Base-by-base conservation (phyloP, 2,113 vertebrate genomes). In the Phycodurus eques region DNA sequence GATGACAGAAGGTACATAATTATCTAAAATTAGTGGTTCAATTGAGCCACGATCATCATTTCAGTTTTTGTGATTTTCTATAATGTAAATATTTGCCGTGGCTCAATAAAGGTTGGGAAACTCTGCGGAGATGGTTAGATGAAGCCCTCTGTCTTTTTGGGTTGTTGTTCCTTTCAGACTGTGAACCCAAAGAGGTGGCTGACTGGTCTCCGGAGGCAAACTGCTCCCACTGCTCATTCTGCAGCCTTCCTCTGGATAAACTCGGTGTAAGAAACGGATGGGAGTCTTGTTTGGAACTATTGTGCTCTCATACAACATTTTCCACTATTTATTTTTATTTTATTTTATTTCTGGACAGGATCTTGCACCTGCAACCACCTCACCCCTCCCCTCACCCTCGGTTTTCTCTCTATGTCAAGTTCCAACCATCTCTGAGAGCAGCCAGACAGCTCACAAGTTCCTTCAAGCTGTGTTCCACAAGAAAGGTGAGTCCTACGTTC, bases 381-480 rank as follows among this genome's bases (percentile, higher is more conserved):
- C 95, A 80, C 94, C 94, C 90, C 95, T 96, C 92, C 96, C 95
- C 88, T 95, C 95, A 68, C 94, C 95, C 89, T 95, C 95, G 72
- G 96, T 96, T 92, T 95, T 94, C 89, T 92, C 95, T 80, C 94
- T 95, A 93, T 94, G 94, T 95, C 96, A 95, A 93, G 95, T 93
- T 92, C 93, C 95, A 89, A 94, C 93, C 88, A 92, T 94, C 91
- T 94, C 94, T 93, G 96, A 98, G 91, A 95, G 95, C 92, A 94
- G 93, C 94, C 96, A 97, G 90, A 96, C 96, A 92, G 97, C 88
- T 20, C 83, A 98, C 93, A 95, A 90, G 91, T 98, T 99, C 89
- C 95, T 99, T 91, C 95, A 98, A 93, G 95, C 97, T 94, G 95
- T 99, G 92, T 99, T 99, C 95, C 94, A 94, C 90, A 98, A 96